phyloP scores from a whole-genome alignment of 2,113 vertebrate genomes.

The Romanogobio albipinnatus region DNA sequence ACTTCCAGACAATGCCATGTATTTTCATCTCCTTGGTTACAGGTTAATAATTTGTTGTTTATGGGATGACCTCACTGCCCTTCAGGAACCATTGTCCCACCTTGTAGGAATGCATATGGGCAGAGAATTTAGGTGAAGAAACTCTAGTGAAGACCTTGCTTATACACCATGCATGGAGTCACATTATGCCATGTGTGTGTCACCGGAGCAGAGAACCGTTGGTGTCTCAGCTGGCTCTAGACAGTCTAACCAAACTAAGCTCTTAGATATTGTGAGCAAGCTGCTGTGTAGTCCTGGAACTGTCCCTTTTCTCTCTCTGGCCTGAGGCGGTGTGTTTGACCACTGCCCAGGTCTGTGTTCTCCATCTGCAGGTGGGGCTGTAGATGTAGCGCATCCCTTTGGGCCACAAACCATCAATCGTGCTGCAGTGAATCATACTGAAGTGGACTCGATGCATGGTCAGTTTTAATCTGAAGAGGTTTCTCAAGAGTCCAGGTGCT shows the following conservation, averaged over 20 bases:
- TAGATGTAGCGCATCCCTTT: neutral
- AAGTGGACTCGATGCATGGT: neutral
- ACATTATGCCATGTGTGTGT: conserved; percentile 26
- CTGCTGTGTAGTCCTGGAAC: conserved; percentile 43
- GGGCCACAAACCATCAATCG: neutral
- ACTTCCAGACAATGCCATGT: conserved; percentile 77
- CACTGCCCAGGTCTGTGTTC: conserved; percentile 6
- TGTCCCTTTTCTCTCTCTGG: neutral
- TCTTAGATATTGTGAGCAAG: conserved; percentile 43
- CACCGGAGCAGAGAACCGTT: conserved; percentile 12
- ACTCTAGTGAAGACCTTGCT: neutral
- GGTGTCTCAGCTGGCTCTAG: conserved; percentile 53
- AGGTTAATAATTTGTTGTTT: conserved; percentile 74
- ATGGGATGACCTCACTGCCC: conserved; percentile 62
- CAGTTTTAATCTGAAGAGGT: conserved; percentile 13
- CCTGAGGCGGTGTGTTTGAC: conserved; percentile 27
- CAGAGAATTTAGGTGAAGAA: neutral
- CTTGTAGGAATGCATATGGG: conserved; percentile 29
- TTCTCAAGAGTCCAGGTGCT: neutral
- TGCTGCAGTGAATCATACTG: neutral
- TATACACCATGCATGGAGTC: neutral
- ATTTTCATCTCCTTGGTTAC: conserved; percentile 76
- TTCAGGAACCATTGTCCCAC: conserved; percentile 49
- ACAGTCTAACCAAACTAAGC: conserved; percentile 40
- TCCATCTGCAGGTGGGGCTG: conserved; percentile 1